Evolutionary conservation across 2,888 invertebrate species (phyloP).

Genomic region (Mycalesis mineus): DNA sequence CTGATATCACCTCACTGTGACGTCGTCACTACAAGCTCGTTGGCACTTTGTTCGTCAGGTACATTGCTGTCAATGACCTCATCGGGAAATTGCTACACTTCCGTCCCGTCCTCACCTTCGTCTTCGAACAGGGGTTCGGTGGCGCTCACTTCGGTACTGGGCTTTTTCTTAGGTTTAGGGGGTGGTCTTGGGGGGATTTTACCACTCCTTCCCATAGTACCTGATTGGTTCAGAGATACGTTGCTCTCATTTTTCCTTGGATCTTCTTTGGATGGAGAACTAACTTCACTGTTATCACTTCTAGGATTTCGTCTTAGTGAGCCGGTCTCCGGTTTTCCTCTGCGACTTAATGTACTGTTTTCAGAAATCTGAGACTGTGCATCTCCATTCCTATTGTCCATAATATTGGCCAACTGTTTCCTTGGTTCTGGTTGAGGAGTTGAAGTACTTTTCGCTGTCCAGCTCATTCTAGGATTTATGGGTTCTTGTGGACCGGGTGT

Average conservation of each 20-base stretch:
- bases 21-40: slow-evolving; percentile 64
- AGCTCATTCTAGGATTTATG: slow-evolving; percentile 68
- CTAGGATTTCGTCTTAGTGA: slow-evolving; percentile 63
- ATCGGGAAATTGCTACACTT: slow-evolving; percentile 80
- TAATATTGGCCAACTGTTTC: slow-evolving; percentile 54
- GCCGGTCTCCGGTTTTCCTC: slow-evolving; percentile 75
- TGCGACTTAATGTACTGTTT: slow-evolving; percentile 61
- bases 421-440: slow-evolving; percentile 69
- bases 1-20: slow-evolving; percentile 46
- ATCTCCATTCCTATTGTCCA: slow-evolving; percentile 54
- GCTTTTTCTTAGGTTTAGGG: slow-evolving; percentile 89
- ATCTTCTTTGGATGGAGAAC: slow-evolving; percentile 64
- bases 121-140: slow-evolving; percentile 90
- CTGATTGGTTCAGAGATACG: slow-evolving; percentile 59
- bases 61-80: slow-evolving; percentile 12
- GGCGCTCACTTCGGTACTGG: slow-evolving; percentile 74
- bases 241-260: slow-evolving; percentile 55
- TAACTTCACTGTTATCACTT: slow-evolving; percentile 51
- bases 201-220: slow-evolving; percentile 70
- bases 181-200: slow-evolving; percentile 91
- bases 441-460: slow-evolving; percentile 72
- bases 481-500: slow-evolving; percentile 74
- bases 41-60: slow-evolving; percentile 60
- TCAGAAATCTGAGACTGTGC: slow-evolving; percentile 55
- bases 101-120: slow-evolving; percentile 92